Base-by-base conservation (phyloP, 2,797 vertebrate species). In the Microcaecilia unicolor region DNA sequence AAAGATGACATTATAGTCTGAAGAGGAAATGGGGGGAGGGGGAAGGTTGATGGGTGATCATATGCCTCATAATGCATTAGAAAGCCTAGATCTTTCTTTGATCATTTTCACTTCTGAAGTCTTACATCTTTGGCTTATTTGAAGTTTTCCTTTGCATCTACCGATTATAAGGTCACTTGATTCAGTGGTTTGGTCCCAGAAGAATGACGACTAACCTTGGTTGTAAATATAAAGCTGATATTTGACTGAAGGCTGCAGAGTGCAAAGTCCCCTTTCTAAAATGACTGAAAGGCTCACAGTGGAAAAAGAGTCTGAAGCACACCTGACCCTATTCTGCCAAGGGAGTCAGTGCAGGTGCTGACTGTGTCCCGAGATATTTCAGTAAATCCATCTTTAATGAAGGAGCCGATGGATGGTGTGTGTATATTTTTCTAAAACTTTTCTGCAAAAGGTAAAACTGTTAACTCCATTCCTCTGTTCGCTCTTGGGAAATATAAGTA, bases 311-410 rank as follows among this genome's bases (percentile, higher is more conserved):
- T 42, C 27, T 41, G 37, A 51, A 21, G 38, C 26, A 43, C 22
- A 51, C 17, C 21, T 41, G 25, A 22, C 9, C n/a, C 14, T 2
- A 1, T 13, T 26, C n/a, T 6, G 2, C 18, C 2, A 34, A 42
- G 25, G 25, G 31, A n/a, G n/a, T n/a, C 27, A 30, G 22, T 27
- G 1, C 38, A 58, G 46, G 27, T 37, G 21, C 29, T 41, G 22
- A 13, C 14, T 39, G 24, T 20, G 13, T 40, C 44, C 14, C 10
- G 9, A 41, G 25, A 11, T 19, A 34, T 44, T 57, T 57, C 9
- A 41, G 32, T 32, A 64, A 58, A 70, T 23, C 16, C 28, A 4
- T 10, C 17, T 59, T 48, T 51, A 41, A 53, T 44, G 16, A 46
- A 53, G 38, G 10, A 29, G 18, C 18, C n/a, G 31, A 10, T 25